Conservation (phyloP, 2,888 invertebrate genomes). For the Trachelus stipa region DNA sequence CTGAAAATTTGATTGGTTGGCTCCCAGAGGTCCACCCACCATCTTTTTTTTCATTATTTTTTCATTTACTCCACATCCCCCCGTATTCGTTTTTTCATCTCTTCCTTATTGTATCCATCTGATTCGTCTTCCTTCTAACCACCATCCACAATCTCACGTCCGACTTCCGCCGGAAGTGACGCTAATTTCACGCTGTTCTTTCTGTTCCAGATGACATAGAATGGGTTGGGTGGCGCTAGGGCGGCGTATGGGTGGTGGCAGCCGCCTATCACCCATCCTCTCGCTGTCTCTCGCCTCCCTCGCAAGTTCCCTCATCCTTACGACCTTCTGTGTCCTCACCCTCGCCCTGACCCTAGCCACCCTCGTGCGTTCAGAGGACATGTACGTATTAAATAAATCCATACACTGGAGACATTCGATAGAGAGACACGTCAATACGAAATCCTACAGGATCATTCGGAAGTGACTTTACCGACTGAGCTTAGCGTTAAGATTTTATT, state of each 20-base stretch:
- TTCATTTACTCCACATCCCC: no score
- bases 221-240: slow-evolving; percentile 91
- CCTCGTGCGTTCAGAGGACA: slow-evolving; percentile 62
- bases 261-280: slow-evolving; percentile 64
- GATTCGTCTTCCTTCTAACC: neutral
- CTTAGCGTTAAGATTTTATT: neutral
- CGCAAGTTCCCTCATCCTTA: slow-evolving; percentile 60
- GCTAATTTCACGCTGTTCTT: slow-evolving; percentile 27
- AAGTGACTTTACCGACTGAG: neutral
- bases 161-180: neutral
- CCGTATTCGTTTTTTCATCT: neutral
- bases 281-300: slow-evolving; percentile 66
- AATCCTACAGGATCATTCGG: neutral
- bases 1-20: no score
- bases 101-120: neutral
- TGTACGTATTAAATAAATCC: slow-evolving; percentile 54
- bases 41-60: no score
- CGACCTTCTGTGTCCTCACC: slow-evolving; percentile 59
- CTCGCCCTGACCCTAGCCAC: slow-evolving; percentile 61
- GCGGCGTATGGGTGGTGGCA: slow-evolving; percentile 71
- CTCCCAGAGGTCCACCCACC: no score
- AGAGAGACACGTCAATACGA: neutral
- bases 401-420: neutral
- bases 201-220: slow-evolving; percentile 86
- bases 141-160: neutral